Evolutionary conservation across 2,888 invertebrate genomes (phyloP).

Genomic region (Belgica antarctica): DNA sequence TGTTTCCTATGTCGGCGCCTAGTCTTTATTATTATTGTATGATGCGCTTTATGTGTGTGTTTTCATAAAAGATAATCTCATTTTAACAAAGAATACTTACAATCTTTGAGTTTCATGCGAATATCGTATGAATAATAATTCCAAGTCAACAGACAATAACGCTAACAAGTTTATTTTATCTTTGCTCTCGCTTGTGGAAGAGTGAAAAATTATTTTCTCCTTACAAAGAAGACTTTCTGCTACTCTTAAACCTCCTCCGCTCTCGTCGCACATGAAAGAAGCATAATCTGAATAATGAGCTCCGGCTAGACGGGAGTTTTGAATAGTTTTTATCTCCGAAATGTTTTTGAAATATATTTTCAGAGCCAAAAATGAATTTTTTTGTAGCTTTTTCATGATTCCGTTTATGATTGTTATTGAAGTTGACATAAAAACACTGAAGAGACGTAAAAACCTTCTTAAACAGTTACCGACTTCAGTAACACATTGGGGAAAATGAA

Average conservation of each 20-base stretch:
- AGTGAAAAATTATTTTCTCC: not conserved
- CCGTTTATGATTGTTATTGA: conserved; percentile 12
- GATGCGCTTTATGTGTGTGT: conserved; percentile 41
- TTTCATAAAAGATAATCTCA: conserved; percentile 40
- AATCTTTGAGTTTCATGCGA: conserved; percentile 38
- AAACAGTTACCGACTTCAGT: not conserved
- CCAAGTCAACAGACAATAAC: conserved; percentile 40
- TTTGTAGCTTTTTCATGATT: not conserved
- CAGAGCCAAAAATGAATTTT: not conserved
- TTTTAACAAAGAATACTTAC: conserved; percentile 38
- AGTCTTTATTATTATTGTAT: conserved; percentile 39
- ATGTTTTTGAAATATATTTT: not conserved
- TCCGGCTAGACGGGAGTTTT: conserved; percentile 28
- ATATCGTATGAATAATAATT: conserved; percentile 32
- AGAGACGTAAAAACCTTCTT: not conserved
- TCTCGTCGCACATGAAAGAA: not conserved
- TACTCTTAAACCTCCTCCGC: not conserved
- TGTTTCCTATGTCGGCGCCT: conserved; percentile 44
- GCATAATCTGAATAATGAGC: conserved; percentile 40
- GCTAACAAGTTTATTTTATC: conserved; percentile 42
- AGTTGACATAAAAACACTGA: conserved; percentile 17
- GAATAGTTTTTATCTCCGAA: conserved; percentile 27
- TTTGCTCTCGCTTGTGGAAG: not conserved
- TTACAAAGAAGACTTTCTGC: not conserved
- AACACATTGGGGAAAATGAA: too few relatives aligned